phyloP scores from a whole-genome alignment of 2,888 invertebrate genomes.

The Platerodrilus igneus region DNA sequence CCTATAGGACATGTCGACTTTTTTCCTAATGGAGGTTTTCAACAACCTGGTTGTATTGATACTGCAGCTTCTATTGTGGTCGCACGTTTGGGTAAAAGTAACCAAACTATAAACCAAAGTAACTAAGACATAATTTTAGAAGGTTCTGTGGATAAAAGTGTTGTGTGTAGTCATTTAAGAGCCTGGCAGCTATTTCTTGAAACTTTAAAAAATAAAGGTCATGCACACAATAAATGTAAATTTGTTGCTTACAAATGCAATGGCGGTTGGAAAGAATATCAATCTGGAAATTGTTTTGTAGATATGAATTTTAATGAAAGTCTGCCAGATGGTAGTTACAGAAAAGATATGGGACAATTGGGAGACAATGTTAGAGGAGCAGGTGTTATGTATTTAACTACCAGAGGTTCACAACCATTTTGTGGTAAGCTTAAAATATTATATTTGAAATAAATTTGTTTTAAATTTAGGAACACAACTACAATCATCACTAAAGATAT shows the following conservation, averaged over 20 bases:
- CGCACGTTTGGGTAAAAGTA: constrained; percentile 51
- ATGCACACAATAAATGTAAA: constrained; percentile 41
- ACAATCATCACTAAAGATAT: constrained; percentile 49
- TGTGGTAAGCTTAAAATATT: constrained; percentile 48
- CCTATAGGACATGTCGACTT: constrained; percentile 59
- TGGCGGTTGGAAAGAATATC: constrained; percentile 49
- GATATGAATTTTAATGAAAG: constrained; percentile 37
- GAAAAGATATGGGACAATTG: constrained; percentile 39
- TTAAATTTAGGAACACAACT: constrained; percentile 50
- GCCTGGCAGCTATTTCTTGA: constrained; percentile 55
- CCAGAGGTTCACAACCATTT: constrained; percentile 49
- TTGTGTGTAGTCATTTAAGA: constrained; percentile 57
- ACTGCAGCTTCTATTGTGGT: constrained; percentile 54
- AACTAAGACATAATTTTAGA: constrained; percentile 40
- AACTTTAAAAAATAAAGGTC: constrained; percentile 45
- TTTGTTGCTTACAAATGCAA: constrained; percentile 55
- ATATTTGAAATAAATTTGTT: background rate
- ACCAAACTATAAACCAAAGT: background rate
- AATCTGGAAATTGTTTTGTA: constrained; percentile 54
- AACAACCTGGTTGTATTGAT: constrained; percentile 58
- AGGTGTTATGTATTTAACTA: constrained; percentile 55
- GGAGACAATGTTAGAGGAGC: constrained; percentile 46
- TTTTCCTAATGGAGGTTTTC: constrained; percentile 58
- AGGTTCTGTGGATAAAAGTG: constrained; percentile 47
- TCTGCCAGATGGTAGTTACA: constrained; percentile 36